Evolutionary conservation across 2,797 vertebrate species (phyloP).

Genomic region (Lemur catta): DNA sequence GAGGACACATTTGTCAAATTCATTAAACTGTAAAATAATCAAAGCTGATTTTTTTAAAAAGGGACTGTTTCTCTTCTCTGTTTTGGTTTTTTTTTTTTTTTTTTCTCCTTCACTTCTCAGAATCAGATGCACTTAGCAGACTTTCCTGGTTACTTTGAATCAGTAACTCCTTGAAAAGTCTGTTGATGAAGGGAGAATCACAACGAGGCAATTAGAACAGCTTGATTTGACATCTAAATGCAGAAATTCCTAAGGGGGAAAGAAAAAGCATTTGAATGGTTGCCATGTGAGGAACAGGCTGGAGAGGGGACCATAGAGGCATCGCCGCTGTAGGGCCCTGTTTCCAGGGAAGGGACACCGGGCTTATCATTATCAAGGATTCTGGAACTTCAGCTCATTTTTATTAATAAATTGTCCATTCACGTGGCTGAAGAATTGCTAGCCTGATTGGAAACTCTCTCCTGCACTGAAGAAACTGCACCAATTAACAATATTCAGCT

Average conservation of each 20-base stretch:
- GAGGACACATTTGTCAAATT: not conserved
- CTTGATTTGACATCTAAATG: constrained; percentile 77
- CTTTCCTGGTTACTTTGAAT: constrained; percentile 77
- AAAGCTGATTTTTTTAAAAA: not conserved
- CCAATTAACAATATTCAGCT: constrained; percentile 44
- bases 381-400: constrained; percentile 54
- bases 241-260: constrained; percentile 55
- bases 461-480: constrained; percentile 63
- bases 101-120: constrained; percentile 40
- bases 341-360: not conserved
- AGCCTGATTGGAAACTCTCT: constrained; percentile 71
- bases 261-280: constrained; percentile 42
- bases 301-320: not conserved
- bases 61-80: not conserved
- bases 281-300: not conserved
- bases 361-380: constrained; percentile 9
- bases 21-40: not conserved
- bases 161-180: constrained; percentile 75
- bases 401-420: constrained; percentile 55
- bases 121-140: constrained; percentile 47
- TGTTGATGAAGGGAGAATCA: constrained; percentile 73
- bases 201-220: constrained; percentile 71
- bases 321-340: not conserved
- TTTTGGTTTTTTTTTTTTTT: no score
- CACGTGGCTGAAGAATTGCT: constrained; percentile 55